Conservation (phyloP, 2,113 vertebrate species). For the Caloenas nicobarica region DNA sequence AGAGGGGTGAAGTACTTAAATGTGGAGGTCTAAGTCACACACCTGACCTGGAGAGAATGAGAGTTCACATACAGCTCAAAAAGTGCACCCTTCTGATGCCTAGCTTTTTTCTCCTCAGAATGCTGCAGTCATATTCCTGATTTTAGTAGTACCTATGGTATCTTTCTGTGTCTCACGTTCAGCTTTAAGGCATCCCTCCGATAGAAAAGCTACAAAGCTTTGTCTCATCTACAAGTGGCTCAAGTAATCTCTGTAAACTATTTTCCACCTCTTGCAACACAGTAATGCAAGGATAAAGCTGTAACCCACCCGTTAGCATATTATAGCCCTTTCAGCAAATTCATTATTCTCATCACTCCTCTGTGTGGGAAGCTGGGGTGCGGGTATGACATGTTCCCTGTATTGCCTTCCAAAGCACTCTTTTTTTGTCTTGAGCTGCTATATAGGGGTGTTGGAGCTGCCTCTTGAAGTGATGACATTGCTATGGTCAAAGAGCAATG, state of each 20-base stretch:
- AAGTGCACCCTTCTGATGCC: neutral
- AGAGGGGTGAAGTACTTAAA: neutral
- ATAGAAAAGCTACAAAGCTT: neutral
- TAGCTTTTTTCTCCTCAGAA: neutral
- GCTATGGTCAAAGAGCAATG: neutral
- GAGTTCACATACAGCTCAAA: neutral
- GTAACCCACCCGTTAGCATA: neutral
- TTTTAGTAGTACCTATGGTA: neutral
- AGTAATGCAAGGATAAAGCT: neutral
- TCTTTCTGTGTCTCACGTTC: neutral
- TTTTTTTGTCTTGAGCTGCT: neutral
- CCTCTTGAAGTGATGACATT: neutral
- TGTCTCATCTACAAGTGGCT: neutral
- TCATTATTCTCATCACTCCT: neutral
- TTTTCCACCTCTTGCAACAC: neutral
- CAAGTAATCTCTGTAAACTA: neutral
- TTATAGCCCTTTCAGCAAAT: neutral
- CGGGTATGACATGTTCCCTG: neutral
- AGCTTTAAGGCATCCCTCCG: neutral
- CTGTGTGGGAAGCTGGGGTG: neutral
- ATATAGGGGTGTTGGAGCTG: neutral
- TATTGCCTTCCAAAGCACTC: neutral
- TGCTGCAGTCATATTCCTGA: neutral
- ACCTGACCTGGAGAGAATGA: neutral
- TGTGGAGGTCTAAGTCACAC: neutral